phyloP scores from a whole-genome alignment of 2,113 vertebrate genomes.

The Antigone vipio region DNA sequence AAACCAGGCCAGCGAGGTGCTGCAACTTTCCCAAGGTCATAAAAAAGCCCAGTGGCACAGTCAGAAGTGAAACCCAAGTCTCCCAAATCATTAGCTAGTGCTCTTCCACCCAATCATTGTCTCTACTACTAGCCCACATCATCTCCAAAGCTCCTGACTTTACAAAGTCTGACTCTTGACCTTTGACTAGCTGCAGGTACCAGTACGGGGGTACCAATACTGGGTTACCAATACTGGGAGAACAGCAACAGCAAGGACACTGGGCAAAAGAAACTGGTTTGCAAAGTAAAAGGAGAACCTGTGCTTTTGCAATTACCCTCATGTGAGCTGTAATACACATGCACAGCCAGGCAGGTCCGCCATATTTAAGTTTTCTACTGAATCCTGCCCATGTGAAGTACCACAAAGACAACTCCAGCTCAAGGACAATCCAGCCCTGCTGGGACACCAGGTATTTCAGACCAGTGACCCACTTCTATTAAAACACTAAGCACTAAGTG shows the following conservation, averaged over 20 bases:
- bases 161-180: neutral
- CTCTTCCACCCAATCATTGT: neutral
- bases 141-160: neutral
- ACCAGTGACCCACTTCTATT: neutral
- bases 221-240: neutral
- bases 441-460: neutral
- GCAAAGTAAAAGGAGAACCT: neutral
- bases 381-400: neutral
- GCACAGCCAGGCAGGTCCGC: neutral
- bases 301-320: neutral
- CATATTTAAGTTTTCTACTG: neutral
- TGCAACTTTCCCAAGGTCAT: neutral
- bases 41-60: neutral
- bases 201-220: neutral
- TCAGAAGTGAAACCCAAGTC: neutral
- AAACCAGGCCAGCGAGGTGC: constrained; percentile 1
- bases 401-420: neutral
- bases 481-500: neutral
- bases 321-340: neutral
- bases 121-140: neutral
- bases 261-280: neutral
- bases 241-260: neutral
- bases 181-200: neutral
- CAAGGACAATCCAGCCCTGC: neutral
- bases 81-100: neutral